phyloP scores from a whole-genome alignment of 2,797 vertebrate genomes.

The Gadopsis marmoratus region DNA sequence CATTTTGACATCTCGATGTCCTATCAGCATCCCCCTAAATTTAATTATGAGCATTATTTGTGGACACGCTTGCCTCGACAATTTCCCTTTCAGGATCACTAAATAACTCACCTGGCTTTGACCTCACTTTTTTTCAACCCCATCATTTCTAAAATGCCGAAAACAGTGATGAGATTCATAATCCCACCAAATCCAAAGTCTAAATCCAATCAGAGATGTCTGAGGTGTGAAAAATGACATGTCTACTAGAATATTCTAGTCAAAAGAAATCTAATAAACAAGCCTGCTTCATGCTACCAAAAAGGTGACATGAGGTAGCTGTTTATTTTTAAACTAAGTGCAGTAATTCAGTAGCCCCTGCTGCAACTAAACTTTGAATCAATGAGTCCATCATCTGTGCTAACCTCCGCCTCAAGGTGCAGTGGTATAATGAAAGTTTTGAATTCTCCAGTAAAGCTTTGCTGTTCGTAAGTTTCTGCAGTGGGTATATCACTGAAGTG shows the following conservation, averaged over 20 bases:
- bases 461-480: slow-evolving; percentile 17
- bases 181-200: slow-evolving; percentile 8
- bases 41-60: slow-evolving; percentile 5
- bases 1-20: background rate
- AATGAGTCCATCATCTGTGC: slow-evolving; percentile 40
- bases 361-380: slow-evolving; percentile 38
- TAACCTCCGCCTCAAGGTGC: slow-evolving; percentile 47
- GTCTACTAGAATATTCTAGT: background rate
- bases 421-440: slow-evolving; percentile 38
- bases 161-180: slow-evolving; percentile 30
- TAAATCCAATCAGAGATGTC: slow-evolving; percentile 36
- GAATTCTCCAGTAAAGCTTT: slow-evolving; percentile 38
- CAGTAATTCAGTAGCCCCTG: slow-evolving; percentile 7
- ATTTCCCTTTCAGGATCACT: slow-evolving; percentile 1
- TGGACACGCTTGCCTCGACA: background rate
- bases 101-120: background rate
- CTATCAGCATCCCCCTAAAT: background rate
- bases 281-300: background rate
- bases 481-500: slow-evolving; percentile 51
- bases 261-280: slow-evolving; percentile 8
- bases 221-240: background rate
- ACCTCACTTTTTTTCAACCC: background rate
- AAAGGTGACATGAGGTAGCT: background rate
- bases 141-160: slow-evolving; percentile 23
- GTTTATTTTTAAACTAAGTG: slow-evolving; percentile 8